A percentile compares a stretch with the other conserved stretches of the same genome.
Evolutionary conservation across 2,888 invertebrate species (phyloP).

Genomic region (Macropis europaea): DNA sequence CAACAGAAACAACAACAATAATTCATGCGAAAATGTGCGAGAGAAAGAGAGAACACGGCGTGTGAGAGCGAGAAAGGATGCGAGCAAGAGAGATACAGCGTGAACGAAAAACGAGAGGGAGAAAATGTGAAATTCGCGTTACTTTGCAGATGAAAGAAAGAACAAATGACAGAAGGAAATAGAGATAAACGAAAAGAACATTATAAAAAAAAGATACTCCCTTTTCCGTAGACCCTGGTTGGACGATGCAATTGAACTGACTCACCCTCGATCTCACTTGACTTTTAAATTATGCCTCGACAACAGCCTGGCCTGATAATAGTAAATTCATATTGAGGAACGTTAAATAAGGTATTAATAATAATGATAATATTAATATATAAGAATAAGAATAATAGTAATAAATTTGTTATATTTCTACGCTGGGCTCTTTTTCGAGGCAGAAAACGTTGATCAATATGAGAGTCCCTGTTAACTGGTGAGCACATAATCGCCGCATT

Average conservation of each 20-base stretch:
- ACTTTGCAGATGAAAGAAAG: conserved; percentile 10
- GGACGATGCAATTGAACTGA: conserved; percentile 73
- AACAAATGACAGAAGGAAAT: conserved; percentile 14
- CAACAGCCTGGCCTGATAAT: conserved; percentile 76
- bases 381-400: conserved; percentile 50
- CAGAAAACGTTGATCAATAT: conserved; percentile 78
- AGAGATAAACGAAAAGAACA: conserved; percentile 22
- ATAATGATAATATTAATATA: conserved; percentile 71
- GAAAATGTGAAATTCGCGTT: conserved; percentile 25
- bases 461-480: conserved; percentile 79
- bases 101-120: neutral
- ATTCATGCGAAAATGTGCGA: conserved; percentile 9
- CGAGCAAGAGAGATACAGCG: neutral
- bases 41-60: too few species aligned
- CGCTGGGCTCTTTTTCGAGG: conserved; percentile 79
- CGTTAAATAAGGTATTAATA: conserved; percentile 58
- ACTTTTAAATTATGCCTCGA: conserved; percentile 73
- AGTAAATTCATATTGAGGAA: conserved; percentile 76
- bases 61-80: neutral
- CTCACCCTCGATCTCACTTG: conserved; percentile 76
- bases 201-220: conserved; percentile 61
- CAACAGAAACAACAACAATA: conserved; percentile 2
- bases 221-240: conserved; percentile 67
- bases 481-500: conserved; percentile 79
- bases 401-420: conserved; percentile 79